A percentile compares a stretch with the other conserved stretches of the same genome.
These are phyloP conservation scores for Capreolus pygargus DNA, from an alignment of 2,113 vertebrate species.

Conservation along the genomic window DNA sequence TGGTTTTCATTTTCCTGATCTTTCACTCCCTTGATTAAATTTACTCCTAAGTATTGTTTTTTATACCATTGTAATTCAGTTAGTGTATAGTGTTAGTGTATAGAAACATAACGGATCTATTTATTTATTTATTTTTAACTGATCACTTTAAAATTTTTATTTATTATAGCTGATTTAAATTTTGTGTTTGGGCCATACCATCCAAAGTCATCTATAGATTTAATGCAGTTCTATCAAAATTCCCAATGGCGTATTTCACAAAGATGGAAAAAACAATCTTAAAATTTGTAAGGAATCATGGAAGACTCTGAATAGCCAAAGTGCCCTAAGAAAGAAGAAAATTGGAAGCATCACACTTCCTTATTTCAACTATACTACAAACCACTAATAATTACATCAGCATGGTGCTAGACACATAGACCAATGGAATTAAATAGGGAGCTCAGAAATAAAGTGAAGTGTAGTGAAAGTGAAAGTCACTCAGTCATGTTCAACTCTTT, in stretches of 20 bases:
- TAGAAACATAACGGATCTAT: neutral
- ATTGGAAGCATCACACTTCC: neutral
- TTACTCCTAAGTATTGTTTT: neutral
- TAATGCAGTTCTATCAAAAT: neutral
- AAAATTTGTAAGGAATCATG: neutral
- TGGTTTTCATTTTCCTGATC: neutral
- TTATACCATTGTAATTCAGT: neutral
- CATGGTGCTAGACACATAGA: neutral
- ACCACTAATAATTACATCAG: neutral
- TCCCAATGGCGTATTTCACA: neutral
- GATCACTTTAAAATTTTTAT: too few relatives aligned
- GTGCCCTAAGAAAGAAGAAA: neutral
- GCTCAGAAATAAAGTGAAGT: neutral
- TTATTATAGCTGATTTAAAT: neutral
- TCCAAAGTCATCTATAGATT: neutral
- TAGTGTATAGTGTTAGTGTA: neutral
- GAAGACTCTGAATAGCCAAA: neutral
- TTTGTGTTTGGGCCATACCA: neutral
- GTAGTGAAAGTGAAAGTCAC: neutral
- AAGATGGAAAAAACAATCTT: neutral
- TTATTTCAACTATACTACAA: neutral
- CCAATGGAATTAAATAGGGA: neutral
- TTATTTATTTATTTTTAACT: neutral
- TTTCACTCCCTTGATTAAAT: neutral
- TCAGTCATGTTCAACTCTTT: accelerated